Conservation (phyloP, 1,140 invertebrate genomes). For the Chrysopa pallens region DNA sequence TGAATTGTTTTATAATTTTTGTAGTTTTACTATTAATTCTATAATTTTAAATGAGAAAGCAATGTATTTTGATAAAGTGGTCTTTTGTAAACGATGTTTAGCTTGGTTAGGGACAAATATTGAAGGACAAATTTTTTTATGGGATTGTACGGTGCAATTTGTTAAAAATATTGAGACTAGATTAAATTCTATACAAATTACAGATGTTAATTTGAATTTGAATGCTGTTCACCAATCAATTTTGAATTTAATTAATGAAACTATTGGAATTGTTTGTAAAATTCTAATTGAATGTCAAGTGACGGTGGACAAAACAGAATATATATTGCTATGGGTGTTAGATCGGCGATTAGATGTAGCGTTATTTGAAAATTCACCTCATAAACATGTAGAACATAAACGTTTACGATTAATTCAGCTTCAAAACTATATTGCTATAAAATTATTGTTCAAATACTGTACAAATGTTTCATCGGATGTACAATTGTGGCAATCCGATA, state of each 20-base stretch:
- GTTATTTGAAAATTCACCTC: no score
- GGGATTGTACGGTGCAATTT: conserved; percentile 25
- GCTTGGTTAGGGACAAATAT: conserved; percentile 29
- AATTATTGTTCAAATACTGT: conserved; percentile 29
- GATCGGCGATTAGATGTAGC: background rate
- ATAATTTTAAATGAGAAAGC: conserved; percentile 20
- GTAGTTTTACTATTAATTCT: conserved; percentile 26
- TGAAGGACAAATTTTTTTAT: conserved; percentile 21
- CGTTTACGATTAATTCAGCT: no score
- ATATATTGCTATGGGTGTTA: conserved; percentile 16
- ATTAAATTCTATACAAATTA: conserved; percentile 25
- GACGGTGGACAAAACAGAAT: conserved; percentile 21
- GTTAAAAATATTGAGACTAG: conserved; percentile 4
- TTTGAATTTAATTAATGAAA: background rate
- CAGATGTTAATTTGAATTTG: conserved; percentile 16
- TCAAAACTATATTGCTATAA: conserved; percentile 14
- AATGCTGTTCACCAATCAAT: conserved; percentile 10
- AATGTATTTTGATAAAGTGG: conserved; percentile 21
- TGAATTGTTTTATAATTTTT: conserved; percentile 30
- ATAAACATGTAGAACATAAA: no score
- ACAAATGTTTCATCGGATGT: conserved; percentile 20
- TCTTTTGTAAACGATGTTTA: conserved; percentile 31
- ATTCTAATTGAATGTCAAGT: conserved; percentile 24
- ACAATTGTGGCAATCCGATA: conserved; percentile 26
- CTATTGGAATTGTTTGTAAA: conserved; percentile 21